phyloP scores from a whole-genome alignment of 2,113 vertebrate genomes.

The Maccullochella peelii region DNA sequence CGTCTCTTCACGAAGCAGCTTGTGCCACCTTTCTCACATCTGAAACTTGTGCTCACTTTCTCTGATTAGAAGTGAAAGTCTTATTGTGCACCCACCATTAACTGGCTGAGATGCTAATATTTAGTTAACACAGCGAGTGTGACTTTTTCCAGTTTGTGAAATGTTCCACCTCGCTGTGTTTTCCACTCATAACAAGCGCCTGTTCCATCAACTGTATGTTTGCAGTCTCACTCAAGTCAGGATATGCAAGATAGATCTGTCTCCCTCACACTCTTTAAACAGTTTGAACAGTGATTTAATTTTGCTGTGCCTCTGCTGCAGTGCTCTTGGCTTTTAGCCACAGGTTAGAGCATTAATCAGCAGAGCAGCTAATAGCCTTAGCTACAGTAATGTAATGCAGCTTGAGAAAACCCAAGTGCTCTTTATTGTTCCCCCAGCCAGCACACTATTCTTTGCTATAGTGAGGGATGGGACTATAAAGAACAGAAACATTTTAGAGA shows the following conservation, averaged over 20 bases:
- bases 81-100: not conserved
- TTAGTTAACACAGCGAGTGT: not conserved
- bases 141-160: not conserved
- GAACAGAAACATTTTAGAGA: no score
- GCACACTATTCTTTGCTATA: no score
- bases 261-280: conserved; percentile 32
- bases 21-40: not conserved
- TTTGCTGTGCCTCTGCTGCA: conserved; percentile 34
- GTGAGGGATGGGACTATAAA: no score
- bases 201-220: conserved; percentile 1
- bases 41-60: not conserved
- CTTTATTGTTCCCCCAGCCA: conserved; percentile 15
- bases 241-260: not conserved
- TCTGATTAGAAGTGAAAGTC: not conserved
- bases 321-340: conserved; percentile 44
- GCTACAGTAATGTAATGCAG: conserved; percentile 38
- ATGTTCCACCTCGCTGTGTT: not conserved
- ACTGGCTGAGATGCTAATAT: not conserved
- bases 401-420: conserved; percentile 47
- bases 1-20: not conserved
- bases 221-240: conserved; percentile 12
- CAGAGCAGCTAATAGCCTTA: conserved; percentile 53
- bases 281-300: conserved; percentile 45
- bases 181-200: not conserved
- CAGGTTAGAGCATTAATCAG: conserved; percentile 58